phyloP scores from a whole-genome alignment of 2,888 invertebrate species.

The Keiferia lycopersicella region DNA sequence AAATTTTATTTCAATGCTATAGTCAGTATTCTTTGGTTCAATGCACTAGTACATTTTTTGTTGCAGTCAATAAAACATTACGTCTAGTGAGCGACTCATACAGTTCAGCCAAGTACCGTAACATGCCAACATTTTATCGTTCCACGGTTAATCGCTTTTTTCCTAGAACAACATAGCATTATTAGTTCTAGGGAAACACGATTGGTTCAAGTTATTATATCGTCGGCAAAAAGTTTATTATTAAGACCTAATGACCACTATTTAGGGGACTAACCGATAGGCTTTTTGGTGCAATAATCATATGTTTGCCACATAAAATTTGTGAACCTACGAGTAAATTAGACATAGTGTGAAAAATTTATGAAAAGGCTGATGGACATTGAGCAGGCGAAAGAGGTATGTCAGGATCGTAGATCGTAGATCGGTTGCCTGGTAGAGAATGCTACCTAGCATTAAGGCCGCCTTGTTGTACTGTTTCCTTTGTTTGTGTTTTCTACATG shows the following conservation, averaged over 20 bases:
- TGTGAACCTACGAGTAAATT: too few relatives aligned
- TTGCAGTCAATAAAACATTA: constrained; percentile 6
- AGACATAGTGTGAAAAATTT: too few relatives aligned
- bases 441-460: too few relatives aligned
- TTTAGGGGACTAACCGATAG: constrained; percentile 11
- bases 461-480: too few relatives aligned
- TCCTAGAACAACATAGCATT: constrained; percentile 26
- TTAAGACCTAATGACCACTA: constrained; percentile 10
- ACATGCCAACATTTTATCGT: constrained; percentile 35
- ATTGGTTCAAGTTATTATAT: constrained; percentile 2
- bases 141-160: constrained; percentile 35
- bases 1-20: too few relatives aligned
- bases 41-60: not conserved
- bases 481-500: too few relatives aligned
- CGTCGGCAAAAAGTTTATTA: constrained; percentile 9
- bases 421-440: too few relatives aligned
- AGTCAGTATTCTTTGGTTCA: too few relatives aligned
- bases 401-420: too few relatives aligned
- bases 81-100: not conserved
- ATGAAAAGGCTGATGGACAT: too few relatives aligned
- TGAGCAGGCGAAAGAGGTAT: too few relatives aligned
- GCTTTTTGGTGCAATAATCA: not conserved
- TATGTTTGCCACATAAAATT: too few relatives aligned
- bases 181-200: constrained; percentile 23
- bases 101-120: constrained; percentile 3